These are phyloP conservation scores for Aspidapion aeneum DNA, from an alignment of 2,888 invertebrate genomes.

Conservation along the genomic window DNA sequence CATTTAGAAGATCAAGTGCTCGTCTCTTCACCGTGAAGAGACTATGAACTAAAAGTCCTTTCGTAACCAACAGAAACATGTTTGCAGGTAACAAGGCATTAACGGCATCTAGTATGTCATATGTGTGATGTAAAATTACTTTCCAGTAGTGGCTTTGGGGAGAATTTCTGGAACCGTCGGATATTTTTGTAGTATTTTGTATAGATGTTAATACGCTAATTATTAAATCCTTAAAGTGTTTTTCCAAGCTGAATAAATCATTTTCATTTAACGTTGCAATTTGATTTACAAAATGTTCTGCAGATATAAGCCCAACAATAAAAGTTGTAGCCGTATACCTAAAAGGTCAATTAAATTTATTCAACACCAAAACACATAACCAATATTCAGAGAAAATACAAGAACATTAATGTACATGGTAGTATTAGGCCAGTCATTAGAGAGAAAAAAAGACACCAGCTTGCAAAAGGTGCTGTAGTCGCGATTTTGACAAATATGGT, in stretches of 20 bases:
- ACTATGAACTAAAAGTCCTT: conserved; percentile 68
- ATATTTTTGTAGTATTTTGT: conserved; percentile 59
- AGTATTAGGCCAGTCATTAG: no score
- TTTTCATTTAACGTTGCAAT: conserved; percentile 54
- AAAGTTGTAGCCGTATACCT: conserved; percentile 71
- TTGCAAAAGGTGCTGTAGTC: no score
- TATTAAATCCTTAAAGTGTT: conserved; percentile 64
- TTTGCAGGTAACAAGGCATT: conserved; percentile 74
- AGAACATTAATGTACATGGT: no score
- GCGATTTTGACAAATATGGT: no score
- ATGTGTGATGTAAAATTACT: conserved; percentile 72
- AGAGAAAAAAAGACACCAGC: no score
- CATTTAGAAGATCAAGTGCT: conserved; percentile 81
- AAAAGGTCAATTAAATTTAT: no score
- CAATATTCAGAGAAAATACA: no score
- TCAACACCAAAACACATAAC: no score
- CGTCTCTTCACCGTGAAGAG: conserved; percentile 70
- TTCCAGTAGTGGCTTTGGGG: conserved; percentile 75
- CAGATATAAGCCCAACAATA: conserved; percentile 65
- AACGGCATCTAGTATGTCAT: conserved; percentile 76
- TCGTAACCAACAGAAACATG: conserved; percentile 76
- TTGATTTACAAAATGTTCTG: conserved; percentile 65
- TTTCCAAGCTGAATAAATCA: conserved; percentile 54
- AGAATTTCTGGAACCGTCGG: conserved; percentile 57
- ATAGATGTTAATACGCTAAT: conserved; percentile 66